Evolutionary conservation across 2,113 vertebrate genomes (phyloP).

Genomic region (Microtus ochrogaster): DNA sequence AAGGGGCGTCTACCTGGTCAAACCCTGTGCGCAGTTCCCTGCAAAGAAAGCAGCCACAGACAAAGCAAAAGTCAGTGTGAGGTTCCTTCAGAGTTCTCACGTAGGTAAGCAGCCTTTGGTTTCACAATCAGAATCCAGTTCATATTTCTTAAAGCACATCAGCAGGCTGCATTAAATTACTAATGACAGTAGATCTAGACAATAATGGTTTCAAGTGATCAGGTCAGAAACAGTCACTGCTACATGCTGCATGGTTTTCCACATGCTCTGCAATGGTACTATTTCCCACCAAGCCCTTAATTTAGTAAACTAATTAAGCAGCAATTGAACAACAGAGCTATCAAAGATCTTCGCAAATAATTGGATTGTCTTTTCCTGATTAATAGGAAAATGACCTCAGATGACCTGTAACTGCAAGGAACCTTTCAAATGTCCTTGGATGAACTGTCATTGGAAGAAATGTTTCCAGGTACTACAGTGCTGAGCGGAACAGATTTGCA

Average conservation of each 20-base stretch:
- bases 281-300: not conserved
- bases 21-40: not conserved
- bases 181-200: not conserved
- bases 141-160: not conserved
- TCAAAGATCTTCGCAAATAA: conserved; percentile 41
- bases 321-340: not conserved
- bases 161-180: conserved; percentile 21
- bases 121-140: conserved; percentile 14
- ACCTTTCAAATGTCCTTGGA: conserved; percentile 37
- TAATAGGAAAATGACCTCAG: conserved; percentile 17
- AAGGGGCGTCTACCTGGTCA: not conserved
- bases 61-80: not conserved
- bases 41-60: conserved; percentile 56
- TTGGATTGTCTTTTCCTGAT: conserved; percentile 8
- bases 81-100: not conserved
- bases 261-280: not conserved
- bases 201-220: not conserved
- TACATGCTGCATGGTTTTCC: not conserved
- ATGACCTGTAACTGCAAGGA: conserved; percentile 36
- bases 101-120: not conserved
- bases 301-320: conserved; percentile 55
- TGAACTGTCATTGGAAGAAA: conserved; percentile 17
- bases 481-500: not conserved
- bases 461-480: not conserved
- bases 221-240: conserved; percentile 11